phyloP scores from a whole-genome alignment of 2,888 invertebrate genomes.

The Troides aeacus region DNA sequence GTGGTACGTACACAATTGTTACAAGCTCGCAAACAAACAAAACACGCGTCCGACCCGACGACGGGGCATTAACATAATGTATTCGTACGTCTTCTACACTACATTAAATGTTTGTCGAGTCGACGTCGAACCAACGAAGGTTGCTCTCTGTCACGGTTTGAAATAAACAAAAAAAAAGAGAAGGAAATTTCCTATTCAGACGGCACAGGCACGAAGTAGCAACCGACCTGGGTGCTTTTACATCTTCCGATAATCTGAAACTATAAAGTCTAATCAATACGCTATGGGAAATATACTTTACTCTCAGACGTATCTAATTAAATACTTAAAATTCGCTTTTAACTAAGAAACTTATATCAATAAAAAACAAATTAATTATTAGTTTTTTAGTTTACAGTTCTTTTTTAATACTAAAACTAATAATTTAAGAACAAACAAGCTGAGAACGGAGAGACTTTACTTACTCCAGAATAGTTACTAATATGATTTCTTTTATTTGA shows the following conservation, averaged over 20 bases:
- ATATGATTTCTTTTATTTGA: too few relatives aligned
- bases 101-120: conserved; percentile 46
- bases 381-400: too few relatives aligned
- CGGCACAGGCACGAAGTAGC: conserved; percentile 41
- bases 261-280: too few relatives aligned
- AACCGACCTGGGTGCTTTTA: conserved; percentile 37
- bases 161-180: conserved; percentile 39
- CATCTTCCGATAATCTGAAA: conserved; percentile 32
- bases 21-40: conserved; percentile 27
- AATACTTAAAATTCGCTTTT: too few relatives aligned
- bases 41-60: conserved; percentile 15
- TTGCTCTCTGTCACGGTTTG: conserved; percentile 40
- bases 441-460: too few relatives aligned
- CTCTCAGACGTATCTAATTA: too few relatives aligned
- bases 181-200: conserved; percentile 40
- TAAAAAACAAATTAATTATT: too few relatives aligned
- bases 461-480: too few relatives aligned
- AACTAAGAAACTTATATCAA: too few relatives aligned
- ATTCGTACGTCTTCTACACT: conserved; percentile 39
- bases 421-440: too few relatives aligned
- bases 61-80: conserved; percentile 48
- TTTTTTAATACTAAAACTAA: too few relatives aligned
- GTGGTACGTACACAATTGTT: conserved; percentile 6
- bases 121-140: conserved; percentile 42
- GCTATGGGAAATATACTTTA: too few relatives aligned